A percentile compares a stretch with the other conserved stretches of the same genome.
Conservation (phyloP, 2,888 invertebrate genomes). For the Oscheius myriophilus region DNA sequence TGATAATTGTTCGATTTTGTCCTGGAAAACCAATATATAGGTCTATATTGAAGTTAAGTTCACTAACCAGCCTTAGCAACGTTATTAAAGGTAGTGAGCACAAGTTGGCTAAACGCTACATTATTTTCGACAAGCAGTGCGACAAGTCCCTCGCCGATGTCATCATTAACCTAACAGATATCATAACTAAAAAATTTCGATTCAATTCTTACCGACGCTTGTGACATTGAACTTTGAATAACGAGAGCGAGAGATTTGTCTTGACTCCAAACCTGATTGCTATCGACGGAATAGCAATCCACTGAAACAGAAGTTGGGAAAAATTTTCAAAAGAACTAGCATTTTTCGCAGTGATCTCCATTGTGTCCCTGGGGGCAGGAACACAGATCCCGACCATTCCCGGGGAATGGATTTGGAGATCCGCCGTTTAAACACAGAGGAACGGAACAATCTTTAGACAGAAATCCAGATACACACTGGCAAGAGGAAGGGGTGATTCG, state of each 20-base stretch:
- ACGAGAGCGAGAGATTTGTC: constrained; percentile 35
- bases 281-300: not conserved
- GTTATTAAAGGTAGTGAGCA: constrained; percentile 39
- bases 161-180: not conserved
- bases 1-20: too few relatives aligned
- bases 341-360: constrained; percentile 14
- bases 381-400: constrained; percentile 11
- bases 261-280: not conserved
- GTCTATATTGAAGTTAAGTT: too few relatives aligned
- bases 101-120: constrained; percentile 34
- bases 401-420: constrained; percentile 10
- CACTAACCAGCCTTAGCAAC: too few relatives aligned
- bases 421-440: not conserved
- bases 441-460: not conserved
- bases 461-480: not conserved
- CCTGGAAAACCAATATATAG: too few relatives aligned
- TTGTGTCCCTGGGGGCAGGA: constrained; percentile 1
- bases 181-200: too few relatives aligned
- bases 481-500: not conserved
- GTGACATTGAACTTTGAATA: constrained; percentile 37
- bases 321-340: not conserved
- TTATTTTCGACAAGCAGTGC: not conserved
- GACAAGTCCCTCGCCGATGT: not conserved
- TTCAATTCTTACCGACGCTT: constrained; percentile 23
- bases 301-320: not conserved